phyloP scores from a whole-genome alignment of 2,113 vertebrate genomes.

The Malaclemys terrapin region DNA sequence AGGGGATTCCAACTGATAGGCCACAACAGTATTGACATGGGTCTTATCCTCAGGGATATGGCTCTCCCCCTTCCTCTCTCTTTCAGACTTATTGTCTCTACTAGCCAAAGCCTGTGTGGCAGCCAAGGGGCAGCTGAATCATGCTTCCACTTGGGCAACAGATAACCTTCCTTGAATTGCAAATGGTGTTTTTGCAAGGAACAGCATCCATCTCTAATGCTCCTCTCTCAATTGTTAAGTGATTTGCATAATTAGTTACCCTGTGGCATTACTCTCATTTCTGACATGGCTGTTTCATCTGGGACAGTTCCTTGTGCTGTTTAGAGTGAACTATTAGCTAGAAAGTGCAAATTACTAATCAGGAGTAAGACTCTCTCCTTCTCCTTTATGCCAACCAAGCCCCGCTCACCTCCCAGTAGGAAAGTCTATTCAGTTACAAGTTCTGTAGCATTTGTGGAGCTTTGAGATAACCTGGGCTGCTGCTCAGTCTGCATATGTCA shows the following conservation, averaged over 20 bases:
- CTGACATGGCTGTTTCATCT: too few relatives aligned
- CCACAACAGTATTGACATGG: too few relatives aligned
- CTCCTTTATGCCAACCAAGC: accelerated
- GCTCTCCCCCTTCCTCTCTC: too few relatives aligned
- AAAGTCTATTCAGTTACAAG: neutral
- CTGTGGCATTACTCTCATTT: too few relatives aligned
- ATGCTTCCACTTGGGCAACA: neutral
- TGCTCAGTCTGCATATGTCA: neutral
- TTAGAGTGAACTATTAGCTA: too few relatives aligned
- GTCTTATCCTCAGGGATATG: too few relatives aligned
- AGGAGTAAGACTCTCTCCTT: neutral
- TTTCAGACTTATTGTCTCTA: too few relatives aligned
- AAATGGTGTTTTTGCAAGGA: neutral
- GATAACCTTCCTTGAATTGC: neutral
- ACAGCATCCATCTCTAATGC: neutral
- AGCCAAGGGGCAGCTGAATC: too few relatives aligned
- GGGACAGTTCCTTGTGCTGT: too few relatives aligned
- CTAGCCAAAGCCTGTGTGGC: too few relatives aligned
- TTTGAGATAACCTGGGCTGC: neutral
- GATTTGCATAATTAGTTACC: neutral
- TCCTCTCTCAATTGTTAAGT: neutral
- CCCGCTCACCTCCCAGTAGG: neutral
- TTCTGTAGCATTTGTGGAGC: neutral
- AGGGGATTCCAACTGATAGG: too few relatives aligned
- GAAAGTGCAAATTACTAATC: accelerated